A percentile compares a stretch with the other conserved stretches of the same genome.
Evolutionary conservation across 2,888 invertebrate genomes (phyloP).

Genomic region (Copidosoma aretas): DNA sequence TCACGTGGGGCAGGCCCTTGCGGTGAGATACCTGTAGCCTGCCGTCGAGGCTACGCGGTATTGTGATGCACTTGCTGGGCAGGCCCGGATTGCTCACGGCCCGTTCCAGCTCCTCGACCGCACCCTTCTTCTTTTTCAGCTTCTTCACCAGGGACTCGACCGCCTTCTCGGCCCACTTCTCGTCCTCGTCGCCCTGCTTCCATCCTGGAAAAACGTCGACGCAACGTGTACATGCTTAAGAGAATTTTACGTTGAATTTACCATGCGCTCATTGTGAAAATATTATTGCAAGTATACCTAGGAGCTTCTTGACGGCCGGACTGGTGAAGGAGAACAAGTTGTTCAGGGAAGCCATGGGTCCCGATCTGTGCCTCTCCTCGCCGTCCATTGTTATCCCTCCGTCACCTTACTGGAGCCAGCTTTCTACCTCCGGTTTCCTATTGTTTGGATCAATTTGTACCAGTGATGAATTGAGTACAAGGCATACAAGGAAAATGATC

Average conservation of each 20-base stretch:
- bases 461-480: too few relatives aligned
- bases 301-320: slow-evolving; percentile 66
- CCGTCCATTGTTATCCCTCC: slow-evolving; percentile 31
- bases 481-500: too few relatives aligned
- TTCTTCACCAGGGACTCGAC: slow-evolving; percentile 96
- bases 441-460: too few relatives aligned
- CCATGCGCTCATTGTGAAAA: neutral
- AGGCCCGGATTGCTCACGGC: slow-evolving; percentile 68
- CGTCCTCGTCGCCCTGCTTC: slow-evolving; percentile 71
- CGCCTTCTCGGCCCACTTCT: slow-evolving; percentile 97
- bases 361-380: slow-evolving; percentile 42
- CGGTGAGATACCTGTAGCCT: slow-evolving; percentile 66
- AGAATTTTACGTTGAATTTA: neutral
- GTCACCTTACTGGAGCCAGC: slow-evolving; percentile 22
- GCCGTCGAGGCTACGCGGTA: slow-evolving; percentile 69
- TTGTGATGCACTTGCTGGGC: slow-evolving; percentile 69
- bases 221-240: neutral
- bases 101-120: slow-evolving; percentile 78
- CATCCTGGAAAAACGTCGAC: slow-evolving; percentile 58
- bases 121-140: slow-evolving; percentile 92
- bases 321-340: slow-evolving; percentile 68
- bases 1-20: slow-evolving; percentile 72
- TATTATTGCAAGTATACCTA: slow-evolving; percentile 47
- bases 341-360: slow-evolving; percentile 62
- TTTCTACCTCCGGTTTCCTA: slow-evolving; percentile 13